These are phyloP conservation scores for Poecilia picta DNA, from an alignment of 2,797 vertebrate species.

Conservation along the genomic window DNA sequence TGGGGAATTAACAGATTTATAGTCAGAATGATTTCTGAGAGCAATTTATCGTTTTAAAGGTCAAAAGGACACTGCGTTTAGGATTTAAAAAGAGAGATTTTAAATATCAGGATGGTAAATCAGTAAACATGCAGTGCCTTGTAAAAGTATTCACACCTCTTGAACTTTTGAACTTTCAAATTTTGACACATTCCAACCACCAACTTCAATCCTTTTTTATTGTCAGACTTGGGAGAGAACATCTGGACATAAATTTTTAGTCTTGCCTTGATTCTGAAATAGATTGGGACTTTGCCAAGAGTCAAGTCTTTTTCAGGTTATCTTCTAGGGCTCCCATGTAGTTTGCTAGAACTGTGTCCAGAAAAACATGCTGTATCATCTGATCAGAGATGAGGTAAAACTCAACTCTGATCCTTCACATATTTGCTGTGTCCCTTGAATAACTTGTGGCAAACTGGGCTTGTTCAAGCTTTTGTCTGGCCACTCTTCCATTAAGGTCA, in stretches of 20 bases:
- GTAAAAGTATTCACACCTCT: not conserved
- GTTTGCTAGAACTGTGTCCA: not conserved
- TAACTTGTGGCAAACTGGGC: not conserved
- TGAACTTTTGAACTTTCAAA: not conserved
- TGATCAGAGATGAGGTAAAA: not conserved
- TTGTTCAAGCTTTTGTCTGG: not conserved
- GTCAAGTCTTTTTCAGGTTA: not conserved
- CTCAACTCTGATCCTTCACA: not conserved
- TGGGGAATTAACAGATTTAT: not conserved
- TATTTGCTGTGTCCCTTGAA: not conserved
- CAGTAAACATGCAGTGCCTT: not conserved
- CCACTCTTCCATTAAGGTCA: not conserved
- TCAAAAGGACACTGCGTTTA: not conserved
- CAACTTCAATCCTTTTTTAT: not conserved
- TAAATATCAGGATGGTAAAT: constrained; percentile 4
- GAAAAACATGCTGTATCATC: not conserved
- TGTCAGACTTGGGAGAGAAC: not conserved
- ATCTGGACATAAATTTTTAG: not conserved
- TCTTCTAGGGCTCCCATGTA: not conserved
- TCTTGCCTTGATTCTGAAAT: not conserved
- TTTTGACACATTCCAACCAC: not conserved
- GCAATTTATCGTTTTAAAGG: not conserved
- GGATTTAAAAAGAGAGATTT: not conserved
- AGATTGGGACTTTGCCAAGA: not conserved
- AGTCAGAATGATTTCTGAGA: not conserved